Conservation (phyloP, 2,888 invertebrate species). For the Lepetodrilus schrolli region DNA sequence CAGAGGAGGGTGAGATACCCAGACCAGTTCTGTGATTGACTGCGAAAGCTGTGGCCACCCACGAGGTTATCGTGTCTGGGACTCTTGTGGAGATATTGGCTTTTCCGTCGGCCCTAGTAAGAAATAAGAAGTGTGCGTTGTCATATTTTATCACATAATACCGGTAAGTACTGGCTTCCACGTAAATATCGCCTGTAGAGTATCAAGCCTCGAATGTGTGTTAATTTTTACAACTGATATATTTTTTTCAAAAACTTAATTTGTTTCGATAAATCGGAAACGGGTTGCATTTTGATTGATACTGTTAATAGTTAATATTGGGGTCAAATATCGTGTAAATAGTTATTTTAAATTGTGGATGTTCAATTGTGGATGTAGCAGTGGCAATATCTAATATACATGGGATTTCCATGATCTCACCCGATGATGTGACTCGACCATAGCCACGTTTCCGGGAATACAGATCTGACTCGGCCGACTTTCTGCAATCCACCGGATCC, state of each 20-base stretch:
- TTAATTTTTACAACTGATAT: too few relatives aligned
- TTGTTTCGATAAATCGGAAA: too few relatives aligned
- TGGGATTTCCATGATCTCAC: neutral
- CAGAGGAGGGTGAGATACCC: slow-evolving; percentile 82
- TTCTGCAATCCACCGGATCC: neutral
- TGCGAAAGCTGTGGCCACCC: slow-evolving; percentile 89
- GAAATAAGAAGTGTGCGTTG: neutral
- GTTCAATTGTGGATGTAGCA: neutral
- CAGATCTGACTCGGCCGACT: neutral
- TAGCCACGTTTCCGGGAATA: slow-evolving; percentile 35
- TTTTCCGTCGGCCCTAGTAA: slow-evolving; percentile 74
- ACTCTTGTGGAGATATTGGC: slow-evolving; percentile 79
- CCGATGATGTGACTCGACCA: slow-evolving; percentile 30
- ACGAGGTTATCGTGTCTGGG: slow-evolving; percentile 88
- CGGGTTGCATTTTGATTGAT: too few relatives aligned
- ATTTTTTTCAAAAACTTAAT: too few relatives aligned
- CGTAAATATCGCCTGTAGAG: too few relatives aligned
- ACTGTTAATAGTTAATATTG: neutral
- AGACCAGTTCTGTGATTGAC: slow-evolving; percentile 85
- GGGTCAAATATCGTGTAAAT: neutral
- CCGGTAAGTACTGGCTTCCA: too few relatives aligned
- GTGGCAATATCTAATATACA: too few relatives aligned
- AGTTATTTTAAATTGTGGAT: neutral
- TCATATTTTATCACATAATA: too few relatives aligned
- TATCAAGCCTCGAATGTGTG: too few relatives aligned